Evolutionary conservation across 2,113 vertebrate genomes (phyloP).

Genomic region (Oncorhynchus clarkii): DNA sequence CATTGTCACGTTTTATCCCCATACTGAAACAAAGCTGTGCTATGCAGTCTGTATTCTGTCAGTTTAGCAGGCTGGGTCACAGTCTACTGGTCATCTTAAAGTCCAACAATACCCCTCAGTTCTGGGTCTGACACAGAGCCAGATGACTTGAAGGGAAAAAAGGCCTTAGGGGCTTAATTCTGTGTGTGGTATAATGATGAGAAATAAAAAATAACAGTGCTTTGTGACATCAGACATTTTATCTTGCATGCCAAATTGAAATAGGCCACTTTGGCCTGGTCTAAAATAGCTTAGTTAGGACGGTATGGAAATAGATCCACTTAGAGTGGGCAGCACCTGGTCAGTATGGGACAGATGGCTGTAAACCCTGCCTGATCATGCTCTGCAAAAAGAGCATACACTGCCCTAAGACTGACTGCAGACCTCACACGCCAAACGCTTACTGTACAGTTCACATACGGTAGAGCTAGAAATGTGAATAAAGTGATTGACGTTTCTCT

Average conservation of each 20-base stretch:
- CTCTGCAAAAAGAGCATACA: constrained; percentile 6
- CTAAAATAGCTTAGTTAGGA: constrained; percentile 51
- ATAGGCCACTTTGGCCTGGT: constrained; percentile 36
- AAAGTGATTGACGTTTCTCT: constrained; percentile 36
- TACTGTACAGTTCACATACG: constrained; percentile 1
- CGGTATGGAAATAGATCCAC: constrained; percentile 56
- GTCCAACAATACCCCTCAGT: constrained; percentile 28
- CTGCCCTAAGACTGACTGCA: background rate
- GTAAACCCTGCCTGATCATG: constrained; percentile 32
- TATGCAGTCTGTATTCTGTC: background rate
- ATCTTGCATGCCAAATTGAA: constrained; percentile 35
- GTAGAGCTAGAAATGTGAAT: constrained; percentile 19
- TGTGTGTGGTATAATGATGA: constrained; percentile 3
- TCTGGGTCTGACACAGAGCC: constrained; percentile 13
- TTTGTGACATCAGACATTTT: constrained; percentile 21
- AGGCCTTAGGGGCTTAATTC: constrained; percentile 27
- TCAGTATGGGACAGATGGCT: constrained; percentile 61
- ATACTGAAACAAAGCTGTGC: constrained; percentile 29
- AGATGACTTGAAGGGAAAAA: constrained; percentile 18
- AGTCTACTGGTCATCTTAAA: constrained; percentile 54
- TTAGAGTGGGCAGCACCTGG: constrained; percentile 66
- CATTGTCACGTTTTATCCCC: constrained; percentile 28
- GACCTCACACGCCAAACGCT: constrained; percentile 3
- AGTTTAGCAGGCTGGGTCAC: constrained; percentile 14
- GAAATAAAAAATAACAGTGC: constrained; percentile 35